These are phyloP conservation scores for Tenrec ecaudatus DNA, from an alignment of 2,113 vertebrate species.

Conservation along the genomic window DNA sequence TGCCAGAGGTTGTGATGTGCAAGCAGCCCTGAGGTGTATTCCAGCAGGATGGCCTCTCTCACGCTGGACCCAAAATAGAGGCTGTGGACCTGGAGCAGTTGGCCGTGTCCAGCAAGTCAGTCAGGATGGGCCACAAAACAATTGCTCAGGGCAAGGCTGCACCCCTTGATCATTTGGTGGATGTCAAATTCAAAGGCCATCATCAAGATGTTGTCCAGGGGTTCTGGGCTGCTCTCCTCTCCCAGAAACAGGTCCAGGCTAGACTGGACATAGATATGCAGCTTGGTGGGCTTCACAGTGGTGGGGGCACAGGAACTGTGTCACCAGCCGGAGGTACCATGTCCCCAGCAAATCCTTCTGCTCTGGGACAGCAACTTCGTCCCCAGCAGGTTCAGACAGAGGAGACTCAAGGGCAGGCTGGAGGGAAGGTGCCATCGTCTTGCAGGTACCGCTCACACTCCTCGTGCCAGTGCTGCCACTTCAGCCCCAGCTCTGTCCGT, in stretches of 20 bases:
- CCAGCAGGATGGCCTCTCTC: constrained; percentile 97
- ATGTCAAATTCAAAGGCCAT: constrained; percentile 98
- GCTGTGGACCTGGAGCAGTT: constrained; percentile 96
- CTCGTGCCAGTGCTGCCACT: constrained; percentile 97
- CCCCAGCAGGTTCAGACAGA: constrained; percentile 96
- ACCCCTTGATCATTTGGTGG: constrained; percentile 98
- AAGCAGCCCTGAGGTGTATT: constrained; percentile 88
- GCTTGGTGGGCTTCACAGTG: constrained; percentile 93
- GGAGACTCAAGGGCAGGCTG: constrained; percentile 90
- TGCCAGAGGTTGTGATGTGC: constrained; percentile 93
- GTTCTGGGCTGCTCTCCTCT: constrained; percentile 91
- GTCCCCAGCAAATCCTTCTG: constrained; percentile 93
- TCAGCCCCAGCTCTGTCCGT: constrained; percentile 95
- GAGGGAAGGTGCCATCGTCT: constrained; percentile 92
- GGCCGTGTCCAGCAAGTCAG: constrained; percentile 97
- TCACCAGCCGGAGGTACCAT: constrained; percentile 98
- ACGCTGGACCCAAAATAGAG: constrained; percentile 98
- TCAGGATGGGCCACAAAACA: constrained; percentile 99
- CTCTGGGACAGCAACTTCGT: constrained; percentile 92
- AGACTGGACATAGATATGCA: constrained; percentile 95
- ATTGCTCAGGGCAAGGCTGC: constrained; percentile 97
- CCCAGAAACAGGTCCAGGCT: constrained; percentile 94
- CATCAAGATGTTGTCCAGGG: constrained; percentile 95
- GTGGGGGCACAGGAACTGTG: constrained; percentile 92
- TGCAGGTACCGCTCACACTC: constrained; percentile 94